These are phyloP conservation scores for Miichthys miiuy DNA, from an alignment of 2,797 vertebrate species.

Conservation along the genomic window DNA sequence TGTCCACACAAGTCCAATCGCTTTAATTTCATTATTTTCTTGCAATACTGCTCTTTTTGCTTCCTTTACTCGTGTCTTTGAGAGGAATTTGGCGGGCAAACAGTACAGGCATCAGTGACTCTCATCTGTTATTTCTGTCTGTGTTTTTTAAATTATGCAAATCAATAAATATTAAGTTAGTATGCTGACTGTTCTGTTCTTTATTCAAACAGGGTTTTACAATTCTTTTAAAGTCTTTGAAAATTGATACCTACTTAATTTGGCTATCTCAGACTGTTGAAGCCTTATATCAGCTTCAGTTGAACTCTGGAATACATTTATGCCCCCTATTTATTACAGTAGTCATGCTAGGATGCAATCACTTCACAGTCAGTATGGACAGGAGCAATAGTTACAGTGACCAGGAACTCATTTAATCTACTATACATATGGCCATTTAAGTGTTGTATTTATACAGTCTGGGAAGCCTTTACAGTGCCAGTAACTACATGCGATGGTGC, in stretches of 20 bases:
- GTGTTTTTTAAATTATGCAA: background rate
- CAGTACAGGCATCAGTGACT: background rate
- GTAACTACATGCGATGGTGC: no score
- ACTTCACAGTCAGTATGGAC: background rate
- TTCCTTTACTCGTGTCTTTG: background rate
- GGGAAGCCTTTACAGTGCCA: no score
- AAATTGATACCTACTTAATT: background rate
- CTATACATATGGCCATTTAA: no score
- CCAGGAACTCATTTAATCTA: background rate
- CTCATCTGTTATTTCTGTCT: constrained; percentile 4
- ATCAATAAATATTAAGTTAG: constrained; percentile 1
- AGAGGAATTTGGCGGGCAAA: constrained; percentile 14
- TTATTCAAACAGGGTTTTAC: constrained; percentile 9
- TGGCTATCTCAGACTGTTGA: background rate
- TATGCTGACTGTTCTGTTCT: background rate
- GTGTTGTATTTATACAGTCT: no score
- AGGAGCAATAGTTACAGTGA: background rate
- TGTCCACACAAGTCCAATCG: constrained; percentile 20
- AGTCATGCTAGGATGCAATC: background rate
- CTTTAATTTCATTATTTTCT: constrained; percentile 45
- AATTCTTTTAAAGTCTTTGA: background rate
- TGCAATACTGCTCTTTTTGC: background rate
- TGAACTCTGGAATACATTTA: background rate
- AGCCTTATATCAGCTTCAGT: background rate
- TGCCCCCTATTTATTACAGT: background rate